These are phyloP conservation scores for Campoplex nolae DNA, from an alignment of 2,888 invertebrate species.

Conservation along the genomic window DNA sequence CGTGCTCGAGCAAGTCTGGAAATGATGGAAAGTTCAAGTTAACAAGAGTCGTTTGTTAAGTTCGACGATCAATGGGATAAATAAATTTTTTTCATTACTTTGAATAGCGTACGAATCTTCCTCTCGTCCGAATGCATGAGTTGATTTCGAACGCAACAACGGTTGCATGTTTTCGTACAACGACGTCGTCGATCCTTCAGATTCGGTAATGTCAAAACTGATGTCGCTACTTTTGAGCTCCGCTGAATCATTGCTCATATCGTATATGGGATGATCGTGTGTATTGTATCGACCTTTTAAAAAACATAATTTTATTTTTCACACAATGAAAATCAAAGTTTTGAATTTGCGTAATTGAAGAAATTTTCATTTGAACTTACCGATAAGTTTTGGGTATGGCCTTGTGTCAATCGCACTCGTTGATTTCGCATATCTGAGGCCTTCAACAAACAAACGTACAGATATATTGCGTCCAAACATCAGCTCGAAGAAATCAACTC, in stretches of 20 bases:
- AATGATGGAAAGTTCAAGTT: constrained; percentile 60
- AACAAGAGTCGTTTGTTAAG: background rate
- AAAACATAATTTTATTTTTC: constrained; percentile 16
- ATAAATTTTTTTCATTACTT: constrained; percentile 51
- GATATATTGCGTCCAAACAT: background rate
- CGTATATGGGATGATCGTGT: constrained; percentile 74
- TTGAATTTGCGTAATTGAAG: no score
- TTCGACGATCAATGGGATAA: background rate
- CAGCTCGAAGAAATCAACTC: no score
- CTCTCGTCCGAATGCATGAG: constrained; percentile 66
- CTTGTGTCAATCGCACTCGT: constrained; percentile 77
- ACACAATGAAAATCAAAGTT: background rate
- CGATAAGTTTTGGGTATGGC: constrained; percentile 69
- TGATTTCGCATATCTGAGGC: constrained; percentile 78
- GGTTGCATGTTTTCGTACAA: constrained; percentile 75
- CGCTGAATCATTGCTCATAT: constrained; percentile 69
- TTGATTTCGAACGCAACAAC: constrained; percentile 72
- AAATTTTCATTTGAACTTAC: constrained; percentile 61
- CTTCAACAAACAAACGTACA: constrained; percentile 69
- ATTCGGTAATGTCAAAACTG: constrained; percentile 71
- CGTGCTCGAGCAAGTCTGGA: constrained; percentile 67
- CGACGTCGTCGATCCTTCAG: constrained; percentile 73
- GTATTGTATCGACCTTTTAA: constrained; percentile 71
- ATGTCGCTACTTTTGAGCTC: constrained; percentile 70
- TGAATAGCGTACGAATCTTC: constrained; percentile 65